phyloP scores from a whole-genome alignment of 2,888 invertebrate species.

The Adelognathus sp. region DNA sequence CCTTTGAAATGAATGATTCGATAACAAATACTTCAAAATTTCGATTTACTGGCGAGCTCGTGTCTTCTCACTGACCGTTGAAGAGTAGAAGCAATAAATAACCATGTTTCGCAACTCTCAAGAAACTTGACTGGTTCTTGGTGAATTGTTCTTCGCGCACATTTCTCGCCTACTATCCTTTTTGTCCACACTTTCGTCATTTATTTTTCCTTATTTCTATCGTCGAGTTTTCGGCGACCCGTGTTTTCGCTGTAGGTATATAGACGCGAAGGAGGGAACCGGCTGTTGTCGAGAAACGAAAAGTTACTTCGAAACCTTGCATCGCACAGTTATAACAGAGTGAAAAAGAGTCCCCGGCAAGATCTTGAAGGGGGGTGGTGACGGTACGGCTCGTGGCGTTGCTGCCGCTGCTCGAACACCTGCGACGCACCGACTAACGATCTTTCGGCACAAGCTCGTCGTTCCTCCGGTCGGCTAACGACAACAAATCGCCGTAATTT shows the following conservation, averaged over 20 bases:
- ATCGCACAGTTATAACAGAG: constrained; percentile 27
- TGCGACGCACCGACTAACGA: constrained; percentile 50
- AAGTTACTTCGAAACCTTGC: constrained; percentile 44
- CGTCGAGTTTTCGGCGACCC: constrained; percentile 34
- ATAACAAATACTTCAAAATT: neutral
- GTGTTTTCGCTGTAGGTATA: neutral
- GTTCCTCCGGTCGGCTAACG: constrained; percentile 23
- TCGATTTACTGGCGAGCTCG: neutral
- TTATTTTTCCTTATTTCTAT: constrained; percentile 50
- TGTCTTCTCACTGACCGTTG: neutral
- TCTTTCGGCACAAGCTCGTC: constrained; percentile 48
- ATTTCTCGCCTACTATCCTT: neutral
- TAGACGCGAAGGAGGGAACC: too few relatives aligned
- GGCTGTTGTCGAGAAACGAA: constrained; percentile 54
- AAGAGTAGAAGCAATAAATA: neutral
- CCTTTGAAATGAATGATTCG: too few relatives aligned
- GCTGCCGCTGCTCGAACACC: constrained; percentile 50
- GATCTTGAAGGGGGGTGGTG: constrained; percentile 2
- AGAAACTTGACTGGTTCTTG: neutral
- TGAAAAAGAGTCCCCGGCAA: constrained; percentile 30
- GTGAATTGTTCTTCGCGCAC: neutral
- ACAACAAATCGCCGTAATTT: constrained; percentile 57
- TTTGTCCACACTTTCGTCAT: neutral
- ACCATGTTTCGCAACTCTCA: neutral
- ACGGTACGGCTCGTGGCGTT: too few relatives aligned